Base-by-base conservation (phyloP, 2,888 invertebrate species). In the Lepidochrysops patricia region DNA sequence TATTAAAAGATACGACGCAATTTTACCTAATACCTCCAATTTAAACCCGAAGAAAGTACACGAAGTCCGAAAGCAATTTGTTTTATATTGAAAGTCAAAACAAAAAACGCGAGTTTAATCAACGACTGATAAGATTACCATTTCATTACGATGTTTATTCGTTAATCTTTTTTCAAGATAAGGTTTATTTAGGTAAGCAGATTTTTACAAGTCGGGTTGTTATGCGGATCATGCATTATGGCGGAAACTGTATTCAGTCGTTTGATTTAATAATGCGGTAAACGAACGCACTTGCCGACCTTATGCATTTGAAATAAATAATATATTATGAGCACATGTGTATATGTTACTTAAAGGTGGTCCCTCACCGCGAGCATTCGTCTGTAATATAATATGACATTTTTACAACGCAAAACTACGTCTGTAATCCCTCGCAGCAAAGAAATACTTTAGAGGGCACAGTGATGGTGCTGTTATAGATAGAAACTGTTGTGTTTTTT, bases 141-240 rank as follows among this genome's bases (percentile, higher is more conserved):
- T 59, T 52, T 59, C 52, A 59, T 52, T 35, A 59, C 59, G 32
- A 12, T 52, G 59, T 59, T 59, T 59, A 52, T 59, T 59, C 37
- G 52, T 5, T 35, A 52, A 52, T 52, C 35, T 52, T 52, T 52
- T 58, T 43, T 23, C 12, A 9, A 43, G 43, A 43, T 43, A 43
- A 19, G 4, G 4, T 23, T 23, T 43, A 43, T 43, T 43, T 43
- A 9, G 19, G 19, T 43, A 23, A 43, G 43, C 43, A 23, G 9
- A 23, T 43, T 23, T 19, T 43, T 43, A 19, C 19, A 43, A 43
- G 19, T 43, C 15, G 37, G 37, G 3, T 15, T 43, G 37, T 37
- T 37, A 37, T 15, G 15, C 37, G 37, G 43, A 43, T 43, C 19
- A 43, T 43, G 3, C 43, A 15, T 37, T 15, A 7, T 7, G 2